Conservation (phyloP, 2,888 invertebrate species). For the Pollenia labialis region DNA sequence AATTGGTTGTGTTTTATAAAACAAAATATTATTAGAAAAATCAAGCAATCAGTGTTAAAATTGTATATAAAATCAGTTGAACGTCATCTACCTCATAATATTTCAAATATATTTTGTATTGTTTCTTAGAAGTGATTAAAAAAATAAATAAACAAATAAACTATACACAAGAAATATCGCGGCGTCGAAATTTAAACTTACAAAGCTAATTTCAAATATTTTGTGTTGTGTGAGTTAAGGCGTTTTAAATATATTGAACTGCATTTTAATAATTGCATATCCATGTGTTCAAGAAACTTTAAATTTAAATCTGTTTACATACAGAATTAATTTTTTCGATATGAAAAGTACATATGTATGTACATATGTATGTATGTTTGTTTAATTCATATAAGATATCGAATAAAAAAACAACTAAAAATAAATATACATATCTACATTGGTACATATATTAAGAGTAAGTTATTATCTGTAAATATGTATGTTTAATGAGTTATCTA, state of each 20-base stretch:
- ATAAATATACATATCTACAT: not conserved
- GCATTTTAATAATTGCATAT: too few species aligned
- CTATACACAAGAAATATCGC: constrained; percentile 31
- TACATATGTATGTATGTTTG: not conserved
- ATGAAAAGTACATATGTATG: too few species aligned
- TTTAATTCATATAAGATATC: too few species aligned
- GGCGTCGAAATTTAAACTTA: constrained; percentile 9
- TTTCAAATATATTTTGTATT: constrained; percentile 68
- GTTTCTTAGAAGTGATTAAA: constrained; percentile 43
- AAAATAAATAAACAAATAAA: constrained; percentile 25
- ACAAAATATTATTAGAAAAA: constrained; percentile 2
- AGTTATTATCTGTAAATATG: too few species aligned
- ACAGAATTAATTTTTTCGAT: too few species aligned
- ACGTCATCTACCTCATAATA: constrained; percentile 72
- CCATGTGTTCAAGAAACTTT: too few species aligned
- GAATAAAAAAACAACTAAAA: not conserved
- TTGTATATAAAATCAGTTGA: constrained; percentile 60
- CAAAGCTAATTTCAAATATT: not conserved
- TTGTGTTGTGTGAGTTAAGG: constrained; percentile 27
- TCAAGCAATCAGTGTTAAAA: constrained; percentile 52
- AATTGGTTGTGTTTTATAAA: constrained; percentile 26
- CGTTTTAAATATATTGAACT: not conserved
- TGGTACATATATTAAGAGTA: not conserved
- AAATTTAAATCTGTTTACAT: not conserved
- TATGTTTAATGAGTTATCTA: too few species aligned